Evolutionary conservation across 2,888 invertebrate genomes (phyloP).

Genomic region (Mythimna vitellina): DNA sequence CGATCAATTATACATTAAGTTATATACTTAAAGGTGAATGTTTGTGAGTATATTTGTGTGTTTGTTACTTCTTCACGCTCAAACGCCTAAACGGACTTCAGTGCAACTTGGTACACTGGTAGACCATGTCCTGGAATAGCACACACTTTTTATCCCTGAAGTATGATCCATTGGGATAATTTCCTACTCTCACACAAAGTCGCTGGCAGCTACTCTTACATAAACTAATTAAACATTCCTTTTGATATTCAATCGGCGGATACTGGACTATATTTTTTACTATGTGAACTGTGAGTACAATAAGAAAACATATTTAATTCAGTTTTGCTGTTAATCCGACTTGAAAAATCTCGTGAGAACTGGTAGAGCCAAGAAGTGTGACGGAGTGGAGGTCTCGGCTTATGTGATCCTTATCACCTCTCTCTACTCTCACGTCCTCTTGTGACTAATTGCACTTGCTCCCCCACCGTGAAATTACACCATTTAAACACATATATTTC

Average conservation of each 20-base stretch:
- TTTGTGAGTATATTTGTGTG: too few relatives aligned
- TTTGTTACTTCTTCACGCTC: too few relatives aligned
- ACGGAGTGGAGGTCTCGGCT: slow-evolving; percentile 65
- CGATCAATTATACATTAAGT: too few relatives aligned
- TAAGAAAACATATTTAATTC: slow-evolving; percentile 59
- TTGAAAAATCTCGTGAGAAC: slow-evolving; percentile 67
- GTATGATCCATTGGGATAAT: too few relatives aligned
- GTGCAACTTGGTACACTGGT: too few relatives aligned
- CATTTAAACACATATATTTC: slow-evolving; percentile 80
- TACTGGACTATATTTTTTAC: slow-evolving; percentile 35
- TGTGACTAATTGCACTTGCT: slow-evolving; percentile 83
- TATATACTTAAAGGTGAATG: too few relatives aligned
- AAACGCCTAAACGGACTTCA: too few relatives aligned
- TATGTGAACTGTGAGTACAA: slow-evolving; percentile 57
- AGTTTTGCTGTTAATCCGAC: slow-evolving; percentile 63
- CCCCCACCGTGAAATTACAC: slow-evolving; percentile 85
- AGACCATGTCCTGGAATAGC: too few relatives aligned
- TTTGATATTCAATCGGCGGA: slow-evolving; percentile 23
- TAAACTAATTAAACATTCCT: slow-evolving; percentile 8
- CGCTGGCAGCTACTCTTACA: background rate
- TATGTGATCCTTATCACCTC: slow-evolving; percentile 74
- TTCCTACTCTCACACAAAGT: too few relatives aligned
- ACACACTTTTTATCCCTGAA: too few relatives aligned
- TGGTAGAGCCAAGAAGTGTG: slow-evolving; percentile 68
- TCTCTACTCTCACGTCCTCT: slow-evolving; percentile 82